phyloP scores from a whole-genome alignment of 1,140 invertebrate species.

The Zophobas morio region DNA sequence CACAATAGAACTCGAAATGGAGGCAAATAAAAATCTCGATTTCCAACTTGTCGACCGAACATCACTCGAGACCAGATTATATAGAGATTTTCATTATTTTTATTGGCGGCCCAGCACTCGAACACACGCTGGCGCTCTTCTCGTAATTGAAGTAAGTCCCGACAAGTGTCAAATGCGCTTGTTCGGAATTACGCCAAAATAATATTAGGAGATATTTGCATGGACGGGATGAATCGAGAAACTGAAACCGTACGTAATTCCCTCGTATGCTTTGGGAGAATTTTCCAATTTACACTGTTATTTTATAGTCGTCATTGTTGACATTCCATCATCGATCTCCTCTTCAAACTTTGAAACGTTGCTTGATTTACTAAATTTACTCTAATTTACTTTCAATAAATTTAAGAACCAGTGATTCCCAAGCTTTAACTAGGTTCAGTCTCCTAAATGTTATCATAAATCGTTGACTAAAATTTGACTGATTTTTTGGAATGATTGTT shows the following conservation, averaged over 20 bases:
- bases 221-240: neutral
- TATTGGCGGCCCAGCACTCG: constrained; percentile 24
- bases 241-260: neutral
- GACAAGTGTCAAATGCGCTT: constrained; percentile 26
- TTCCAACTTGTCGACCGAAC: constrained; percentile 31
- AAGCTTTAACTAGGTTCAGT: no score
- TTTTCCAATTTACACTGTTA: no score
- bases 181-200: constrained; percentile 11
- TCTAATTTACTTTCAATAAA: no score
- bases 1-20: constrained; percentile 38
- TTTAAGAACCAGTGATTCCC: no score
- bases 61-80: constrained; percentile 39
- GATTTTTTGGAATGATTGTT: no score
- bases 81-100: constrained; percentile 41
- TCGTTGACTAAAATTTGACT: no score
- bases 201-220: constrained; percentile 8
- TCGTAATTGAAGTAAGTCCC: constrained; percentile 17
- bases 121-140: constrained; percentile 6
- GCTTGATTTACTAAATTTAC: no score
- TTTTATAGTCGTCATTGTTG: no score
- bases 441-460: no score
- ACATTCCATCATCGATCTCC: no score
- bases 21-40: constrained; percentile 38
- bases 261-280: neutral
- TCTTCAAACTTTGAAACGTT: no score